Base-by-base conservation (phyloP, 1,140 invertebrate species). In the Triops longicaudatus region DNA sequence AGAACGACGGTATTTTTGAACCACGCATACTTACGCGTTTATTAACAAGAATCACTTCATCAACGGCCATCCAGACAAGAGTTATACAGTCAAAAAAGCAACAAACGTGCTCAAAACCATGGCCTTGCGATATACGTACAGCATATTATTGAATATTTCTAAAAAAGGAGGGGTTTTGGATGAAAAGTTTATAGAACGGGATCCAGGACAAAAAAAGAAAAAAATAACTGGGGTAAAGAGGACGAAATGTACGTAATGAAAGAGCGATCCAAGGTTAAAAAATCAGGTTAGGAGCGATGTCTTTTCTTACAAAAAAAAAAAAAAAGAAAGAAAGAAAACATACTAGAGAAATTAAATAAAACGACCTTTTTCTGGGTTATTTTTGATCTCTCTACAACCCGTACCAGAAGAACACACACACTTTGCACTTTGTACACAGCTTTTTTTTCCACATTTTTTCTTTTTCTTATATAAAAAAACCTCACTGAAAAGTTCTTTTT, bases 11-110 rank as follows among this genome's bases (percentile, higher is more conserved):
- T 17, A 63, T 63, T 63, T 63, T 63, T 63, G 50, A 63, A 63
- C n/a, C 50, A 63, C 50, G 50, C 50, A 63, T 63, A 63, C 50
- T 63, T 63, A 63, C 50, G 50, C 50, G 50, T 63, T 63, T 63
- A 63, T 63, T 63, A 63, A 63, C 50, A 63, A 63, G 50, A 63
- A 63, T 63, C 50, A 63, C 50, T 63, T 63, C 50, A 63, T 63
- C 50, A 63, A 37, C 17, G 50, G 50, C 50, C 50, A 63, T 63
- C 50, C 50, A 63, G 50, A 63, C 50, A 63, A 63, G 50, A 63
- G 50, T 63, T 63, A 14, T 63, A 63, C 50, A 63, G 50, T 63
- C 50, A 63, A 63, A 63, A 63, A 63, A 63, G 50, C 50, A 63
- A 63, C 50, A 63, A 63, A 63, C 50, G 50, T 63, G 50, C 50